Evolutionary conservation across 2,113 vertebrate species (phyloP).

Genomic region (Gymnorhina tibicen): DNA sequence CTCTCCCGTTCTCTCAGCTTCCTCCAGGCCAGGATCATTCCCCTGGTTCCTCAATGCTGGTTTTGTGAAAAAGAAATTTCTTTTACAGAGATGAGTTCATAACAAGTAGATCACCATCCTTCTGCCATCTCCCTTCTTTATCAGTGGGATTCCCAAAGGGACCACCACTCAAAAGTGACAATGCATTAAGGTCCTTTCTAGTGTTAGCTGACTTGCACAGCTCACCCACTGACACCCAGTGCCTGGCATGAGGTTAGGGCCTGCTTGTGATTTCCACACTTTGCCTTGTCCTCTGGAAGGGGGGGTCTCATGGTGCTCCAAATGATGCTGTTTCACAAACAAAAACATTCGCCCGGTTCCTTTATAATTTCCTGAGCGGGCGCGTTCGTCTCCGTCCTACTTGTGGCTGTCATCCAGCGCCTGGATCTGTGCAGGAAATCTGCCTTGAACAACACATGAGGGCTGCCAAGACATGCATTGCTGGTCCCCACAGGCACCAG

Average conservation of each 20-base stretch:
- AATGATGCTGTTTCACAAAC: not conserved
- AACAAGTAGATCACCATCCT: not conserved
- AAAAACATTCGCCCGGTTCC: not conserved
- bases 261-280: not conserved
- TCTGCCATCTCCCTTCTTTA: not conserved
- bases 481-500: conserved; percentile 35
- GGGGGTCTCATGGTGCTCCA: not conserved
- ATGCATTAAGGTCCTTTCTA: not conserved
- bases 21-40: not conserved
- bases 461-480: conserved; percentile 34
- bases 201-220: not conserved
- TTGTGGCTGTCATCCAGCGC: not conserved
- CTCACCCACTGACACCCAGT: fast-evolving
- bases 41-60: not conserved
- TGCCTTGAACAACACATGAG: not conserved
- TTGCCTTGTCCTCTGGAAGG: not conserved
- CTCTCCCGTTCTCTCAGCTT: not conserved
- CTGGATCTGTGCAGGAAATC: conserved; percentile 49
- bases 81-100: not conserved
- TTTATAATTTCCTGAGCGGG: conserved; percentile 29
- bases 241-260: fast-evolving
- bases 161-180: not conserved
- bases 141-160: not conserved
- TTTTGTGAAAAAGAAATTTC: not conserved
- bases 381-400: not conserved